These are phyloP conservation scores for Anoncus sp. DNA, from an alignment of 2,888 invertebrate genomes.

Conservation along the genomic window DNA sequence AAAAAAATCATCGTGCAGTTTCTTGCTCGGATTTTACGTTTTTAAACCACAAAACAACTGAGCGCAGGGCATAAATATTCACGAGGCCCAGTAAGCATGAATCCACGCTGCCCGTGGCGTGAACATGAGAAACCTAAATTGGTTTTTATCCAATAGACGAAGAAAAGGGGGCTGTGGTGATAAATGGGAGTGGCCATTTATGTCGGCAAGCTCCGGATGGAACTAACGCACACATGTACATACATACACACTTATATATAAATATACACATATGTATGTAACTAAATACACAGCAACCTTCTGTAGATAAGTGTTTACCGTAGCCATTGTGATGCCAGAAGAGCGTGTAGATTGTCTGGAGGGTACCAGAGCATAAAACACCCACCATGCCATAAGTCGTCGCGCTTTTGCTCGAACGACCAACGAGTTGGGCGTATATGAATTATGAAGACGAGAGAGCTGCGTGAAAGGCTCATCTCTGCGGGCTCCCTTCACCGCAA, in stretches of 20 bases:
- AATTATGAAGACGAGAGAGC: constrained; percentile 63
- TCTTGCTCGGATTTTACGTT: not conserved
- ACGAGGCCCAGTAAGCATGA: constrained; percentile 29
- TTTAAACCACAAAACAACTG: too few species aligned
- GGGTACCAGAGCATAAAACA: constrained; percentile 67
- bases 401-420: constrained; percentile 31
- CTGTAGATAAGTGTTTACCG: constrained; percentile 53
- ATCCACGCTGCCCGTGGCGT: constrained; percentile 19
- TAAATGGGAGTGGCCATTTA: constrained; percentile 52
- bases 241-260: constrained; percentile 20
- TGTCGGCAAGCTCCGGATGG: constrained; percentile 34
- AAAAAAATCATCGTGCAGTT: not conserved
- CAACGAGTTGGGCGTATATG: constrained; percentile 70
- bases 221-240: constrained; percentile 14
- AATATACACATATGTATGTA: not conserved
- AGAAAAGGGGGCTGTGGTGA: constrained; percentile 15
- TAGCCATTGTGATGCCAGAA: constrained; percentile 69
- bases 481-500: constrained; percentile 3
- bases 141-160: constrained; percentile 31
- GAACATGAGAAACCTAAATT: constrained; percentile 42
- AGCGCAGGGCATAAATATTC: constrained; percentile 13
- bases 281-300: not conserved
- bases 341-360: constrained; percentile 16
- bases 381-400: constrained; percentile 33
- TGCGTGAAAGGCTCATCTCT: constrained; percentile 13